phyloP scores from a whole-genome alignment of 1,140 invertebrate species.

The Achatina immaculata region DNA sequence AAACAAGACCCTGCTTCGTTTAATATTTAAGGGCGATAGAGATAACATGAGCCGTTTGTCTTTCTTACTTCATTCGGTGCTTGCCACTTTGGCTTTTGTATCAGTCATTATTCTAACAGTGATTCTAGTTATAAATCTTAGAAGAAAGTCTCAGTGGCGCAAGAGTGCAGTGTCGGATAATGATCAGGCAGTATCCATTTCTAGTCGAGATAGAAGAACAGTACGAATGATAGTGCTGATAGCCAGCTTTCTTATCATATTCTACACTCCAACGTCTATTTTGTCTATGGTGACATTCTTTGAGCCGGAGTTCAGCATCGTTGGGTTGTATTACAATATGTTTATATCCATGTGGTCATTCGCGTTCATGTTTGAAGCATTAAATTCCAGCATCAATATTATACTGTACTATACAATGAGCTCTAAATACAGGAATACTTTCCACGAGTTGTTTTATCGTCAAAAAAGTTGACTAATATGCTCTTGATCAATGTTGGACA shows the following conservation, averaged over 20 bases:
- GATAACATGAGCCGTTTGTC: not conserved
- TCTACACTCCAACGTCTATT: not conserved
- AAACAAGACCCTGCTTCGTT: not conserved
- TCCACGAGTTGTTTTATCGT: not conserved
- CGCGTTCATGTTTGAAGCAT: not conserved
- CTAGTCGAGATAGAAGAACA: not conserved
- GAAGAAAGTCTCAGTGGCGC: not conserved
- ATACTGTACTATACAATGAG: slow-evolving; percentile 1
- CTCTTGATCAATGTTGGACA: no score
- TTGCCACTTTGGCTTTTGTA: not conserved
- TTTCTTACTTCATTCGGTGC: not conserved
- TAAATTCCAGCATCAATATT: not conserved
- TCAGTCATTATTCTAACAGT: not conserved
- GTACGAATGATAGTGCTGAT: not conserved
- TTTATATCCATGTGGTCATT: not conserved
- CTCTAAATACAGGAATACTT: not conserved
- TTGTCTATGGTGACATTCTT: not conserved
- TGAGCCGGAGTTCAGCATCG: slow-evolving; percentile 1
- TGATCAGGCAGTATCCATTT: not conserved
- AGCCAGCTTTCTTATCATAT: not conserved
- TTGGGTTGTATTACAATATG: not conserved
- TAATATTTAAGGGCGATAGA: not conserved
- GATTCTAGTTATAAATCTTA: not conserved
- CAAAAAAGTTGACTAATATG: no score
- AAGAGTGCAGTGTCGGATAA: not conserved